phyloP scores from a whole-genome alignment of 1,140 invertebrate species.

The Lucilia sericata region DNA sequence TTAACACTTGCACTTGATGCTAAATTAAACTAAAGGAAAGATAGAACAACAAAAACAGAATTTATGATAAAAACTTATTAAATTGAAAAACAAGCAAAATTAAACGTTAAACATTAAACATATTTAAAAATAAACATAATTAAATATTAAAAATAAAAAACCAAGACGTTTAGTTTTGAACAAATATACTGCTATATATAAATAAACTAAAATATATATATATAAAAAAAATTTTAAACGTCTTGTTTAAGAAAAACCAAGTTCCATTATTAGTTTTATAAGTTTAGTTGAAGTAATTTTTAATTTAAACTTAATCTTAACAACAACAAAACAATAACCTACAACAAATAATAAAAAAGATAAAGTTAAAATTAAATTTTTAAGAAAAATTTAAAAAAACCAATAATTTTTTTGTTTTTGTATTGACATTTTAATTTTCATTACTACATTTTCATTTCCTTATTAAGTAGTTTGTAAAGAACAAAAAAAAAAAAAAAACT shows the following conservation, averaged over 20 bases:
- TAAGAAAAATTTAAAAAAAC: background rate
- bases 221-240: background rate
- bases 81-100: background rate
- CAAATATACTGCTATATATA: background rate
- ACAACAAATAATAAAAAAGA: background rate
- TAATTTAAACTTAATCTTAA: background rate
- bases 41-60: background rate
- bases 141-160: background rate
- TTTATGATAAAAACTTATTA: background rate
- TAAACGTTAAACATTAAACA: background rate
- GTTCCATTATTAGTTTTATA: conserved; percentile 44
- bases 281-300: conserved; percentile 37
- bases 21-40: background rate
- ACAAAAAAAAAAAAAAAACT: no score
- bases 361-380: background rate
- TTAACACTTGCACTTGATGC: background rate
- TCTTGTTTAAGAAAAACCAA: conserved; percentile 4
- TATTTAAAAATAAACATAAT: background rate
- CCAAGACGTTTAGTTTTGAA: background rate
- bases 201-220: background rate
- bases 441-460: background rate
- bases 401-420: background rate
- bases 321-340: background rate
- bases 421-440: background rate
- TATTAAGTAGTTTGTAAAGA: background rate